Conservation (phyloP, 92 coral and sea anemone species). For the Palythoa grandis region DNA sequence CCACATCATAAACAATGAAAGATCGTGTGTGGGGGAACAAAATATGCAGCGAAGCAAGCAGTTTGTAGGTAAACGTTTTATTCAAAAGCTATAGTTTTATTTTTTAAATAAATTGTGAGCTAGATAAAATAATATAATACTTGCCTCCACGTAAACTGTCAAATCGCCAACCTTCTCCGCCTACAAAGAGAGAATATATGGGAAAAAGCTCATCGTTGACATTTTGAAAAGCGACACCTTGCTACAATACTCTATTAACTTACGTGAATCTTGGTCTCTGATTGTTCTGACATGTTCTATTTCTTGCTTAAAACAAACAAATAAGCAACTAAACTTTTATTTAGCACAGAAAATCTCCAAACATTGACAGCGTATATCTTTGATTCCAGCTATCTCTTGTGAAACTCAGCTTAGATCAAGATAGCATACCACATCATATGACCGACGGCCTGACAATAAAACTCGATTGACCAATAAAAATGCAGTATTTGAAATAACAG, state of each 20-base stretch:
- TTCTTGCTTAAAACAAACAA: background rate
- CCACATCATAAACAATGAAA: slow-evolving; percentile 5
- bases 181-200: slow-evolving; percentile 65
- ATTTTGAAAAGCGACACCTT: slow-evolving; percentile 23
- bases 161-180: slow-evolving; percentile 98
- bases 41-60: background rate
- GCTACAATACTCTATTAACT: slow-evolving; percentile 6
- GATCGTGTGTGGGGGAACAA: background rate
- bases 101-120: background rate
- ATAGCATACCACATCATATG: slow-evolving; percentile 24
- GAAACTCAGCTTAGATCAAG: background rate
- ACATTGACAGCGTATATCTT: background rate
- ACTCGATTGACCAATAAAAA: slow-evolving; percentile 20
- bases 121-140: slow-evolving; percentile 19
- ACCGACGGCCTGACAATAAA: slow-evolving; percentile 7
- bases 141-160: slow-evolving; percentile 91
- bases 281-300: slow-evolving; percentile 27
- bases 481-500: slow-evolving; percentile 6
- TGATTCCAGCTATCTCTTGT: background rate
- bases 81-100: background rate
- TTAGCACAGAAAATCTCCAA: background rate
- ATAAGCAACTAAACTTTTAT: background rate
- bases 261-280: slow-evolving; percentile 32
- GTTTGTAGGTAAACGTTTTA: background rate
- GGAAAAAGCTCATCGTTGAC: background rate